Evolutionary conservation across 2,888 invertebrate genomes (phyloP).

Genomic region (Athrips mouffetella): DNA sequence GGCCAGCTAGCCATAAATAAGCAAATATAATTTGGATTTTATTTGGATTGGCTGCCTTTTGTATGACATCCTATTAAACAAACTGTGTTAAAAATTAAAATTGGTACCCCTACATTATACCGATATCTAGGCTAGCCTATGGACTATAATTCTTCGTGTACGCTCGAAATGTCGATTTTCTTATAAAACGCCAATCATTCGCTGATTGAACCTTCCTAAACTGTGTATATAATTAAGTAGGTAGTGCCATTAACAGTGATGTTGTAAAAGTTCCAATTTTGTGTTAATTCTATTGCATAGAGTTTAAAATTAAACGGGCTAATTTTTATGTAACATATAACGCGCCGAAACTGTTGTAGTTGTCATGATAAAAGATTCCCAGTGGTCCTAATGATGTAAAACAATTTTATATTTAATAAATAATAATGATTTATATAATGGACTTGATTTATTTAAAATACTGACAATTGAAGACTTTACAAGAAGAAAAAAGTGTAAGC

Average conservation of each 20-base stretch:
- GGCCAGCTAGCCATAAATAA: no score
- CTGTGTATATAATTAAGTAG: constrained; percentile 20
- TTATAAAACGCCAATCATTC: no score
- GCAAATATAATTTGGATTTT: no score
- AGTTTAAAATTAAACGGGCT: constrained; percentile 56
- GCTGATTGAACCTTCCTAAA: background rate
- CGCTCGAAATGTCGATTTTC: no score
- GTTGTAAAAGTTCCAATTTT: constrained; percentile 59
- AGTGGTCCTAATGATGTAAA: constrained; percentile 58
- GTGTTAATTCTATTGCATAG: constrained; percentile 70
- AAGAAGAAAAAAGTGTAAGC: no score
- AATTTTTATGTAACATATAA: constrained; percentile 33
- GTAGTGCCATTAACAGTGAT: constrained; percentile 31
- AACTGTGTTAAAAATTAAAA: no score
- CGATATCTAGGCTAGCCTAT: no score
- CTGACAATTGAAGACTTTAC: no score
- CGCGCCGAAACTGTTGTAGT: constrained; percentile 55
- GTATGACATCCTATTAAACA: no score
- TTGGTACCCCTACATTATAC: no score
- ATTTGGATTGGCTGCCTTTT: no score
- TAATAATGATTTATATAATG: constrained; percentile 55
- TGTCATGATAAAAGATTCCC: constrained; percentile 43
- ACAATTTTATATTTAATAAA: constrained; percentile 72
- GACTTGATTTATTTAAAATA: background rate
- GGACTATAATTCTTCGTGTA: no score